phyloP scores from a whole-genome alignment of 2,888 invertebrate species.

The Acanthosepion pharaonis region DNA sequence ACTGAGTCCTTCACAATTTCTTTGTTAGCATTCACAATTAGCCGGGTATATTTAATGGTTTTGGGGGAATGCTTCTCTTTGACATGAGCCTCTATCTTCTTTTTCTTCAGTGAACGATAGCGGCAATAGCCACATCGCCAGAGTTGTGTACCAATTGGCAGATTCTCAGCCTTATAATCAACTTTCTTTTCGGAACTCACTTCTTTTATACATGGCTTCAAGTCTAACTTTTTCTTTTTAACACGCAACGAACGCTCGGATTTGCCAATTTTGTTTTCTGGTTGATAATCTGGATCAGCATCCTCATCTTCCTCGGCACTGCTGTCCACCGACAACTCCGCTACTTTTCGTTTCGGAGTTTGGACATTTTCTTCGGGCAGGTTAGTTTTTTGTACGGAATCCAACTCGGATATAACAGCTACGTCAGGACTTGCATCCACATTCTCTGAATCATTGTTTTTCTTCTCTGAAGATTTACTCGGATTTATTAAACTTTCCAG shows the following conservation, averaged over 20 bases:
- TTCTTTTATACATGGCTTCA: not conserved
- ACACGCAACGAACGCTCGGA: not conserved
- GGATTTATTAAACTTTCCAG: not conserved
- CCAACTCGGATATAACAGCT: too few species aligned
- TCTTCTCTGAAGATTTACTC: not conserved
- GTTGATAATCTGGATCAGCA: constrained; percentile 39
- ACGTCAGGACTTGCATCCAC: not conserved
- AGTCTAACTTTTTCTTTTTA: not conserved
- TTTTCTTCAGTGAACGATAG: constrained; percentile 63
- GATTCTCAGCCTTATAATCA: not conserved
- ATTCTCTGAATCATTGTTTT: not conserved
- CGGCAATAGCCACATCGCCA: constrained; percentile 68
- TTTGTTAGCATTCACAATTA: constrained; percentile 48
- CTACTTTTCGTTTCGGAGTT: not conserved
- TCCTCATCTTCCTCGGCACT: constrained; percentile 17
- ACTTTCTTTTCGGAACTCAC: not conserved
- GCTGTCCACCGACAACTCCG: not conserved
- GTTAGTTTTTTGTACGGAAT: too few species aligned
- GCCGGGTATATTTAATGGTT: constrained; percentile 64
- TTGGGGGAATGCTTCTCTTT: constrained; percentile 61
- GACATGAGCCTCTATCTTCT: constrained; percentile 64
- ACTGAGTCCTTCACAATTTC: constrained; percentile 49
- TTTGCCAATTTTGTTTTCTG: not conserved
- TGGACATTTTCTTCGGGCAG: too few species aligned
- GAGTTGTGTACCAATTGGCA: constrained; percentile 53